phyloP scores from a whole-genome alignment of 2,797 vertebrate genomes.

The Gallinago stenura region DNA sequence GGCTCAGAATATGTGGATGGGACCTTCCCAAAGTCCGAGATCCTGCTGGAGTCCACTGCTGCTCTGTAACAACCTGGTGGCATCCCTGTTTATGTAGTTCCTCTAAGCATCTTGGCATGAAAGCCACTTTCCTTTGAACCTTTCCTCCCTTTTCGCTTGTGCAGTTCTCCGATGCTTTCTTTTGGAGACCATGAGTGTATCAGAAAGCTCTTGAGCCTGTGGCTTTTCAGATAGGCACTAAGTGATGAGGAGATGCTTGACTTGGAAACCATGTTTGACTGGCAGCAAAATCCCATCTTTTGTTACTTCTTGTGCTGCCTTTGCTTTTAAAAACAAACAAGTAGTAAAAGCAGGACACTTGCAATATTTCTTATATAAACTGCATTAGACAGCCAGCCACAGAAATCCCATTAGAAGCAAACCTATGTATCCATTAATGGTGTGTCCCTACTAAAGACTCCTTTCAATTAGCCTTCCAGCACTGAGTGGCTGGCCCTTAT shows the following conservation, averaged over 20 bases:
- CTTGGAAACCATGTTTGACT: neutral
- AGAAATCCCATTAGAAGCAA: neutral
- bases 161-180: neutral
- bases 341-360: neutral
- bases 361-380: neutral
- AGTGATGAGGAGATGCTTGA: neutral
- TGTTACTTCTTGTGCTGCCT: neutral
- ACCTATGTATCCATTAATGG: neutral
- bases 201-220: neutral
- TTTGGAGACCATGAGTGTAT: neutral
- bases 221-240: constrained; percentile 9
- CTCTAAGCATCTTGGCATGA: neutral
- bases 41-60: accelerated
- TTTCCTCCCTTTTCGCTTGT: neutral
- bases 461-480: neutral
- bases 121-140: neutral
- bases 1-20: accelerated
- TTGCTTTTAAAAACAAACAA: neutral
- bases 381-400: neutral
- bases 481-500: neutral
- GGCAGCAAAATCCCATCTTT: neutral
- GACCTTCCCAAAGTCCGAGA: neutral
- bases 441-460: neutral
- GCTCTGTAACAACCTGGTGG: neutral
- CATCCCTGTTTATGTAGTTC: neutral